phyloP scores from a whole-genome alignment of 2,888 invertebrate species.

The Steinernema hermaphroditum region DNA sequence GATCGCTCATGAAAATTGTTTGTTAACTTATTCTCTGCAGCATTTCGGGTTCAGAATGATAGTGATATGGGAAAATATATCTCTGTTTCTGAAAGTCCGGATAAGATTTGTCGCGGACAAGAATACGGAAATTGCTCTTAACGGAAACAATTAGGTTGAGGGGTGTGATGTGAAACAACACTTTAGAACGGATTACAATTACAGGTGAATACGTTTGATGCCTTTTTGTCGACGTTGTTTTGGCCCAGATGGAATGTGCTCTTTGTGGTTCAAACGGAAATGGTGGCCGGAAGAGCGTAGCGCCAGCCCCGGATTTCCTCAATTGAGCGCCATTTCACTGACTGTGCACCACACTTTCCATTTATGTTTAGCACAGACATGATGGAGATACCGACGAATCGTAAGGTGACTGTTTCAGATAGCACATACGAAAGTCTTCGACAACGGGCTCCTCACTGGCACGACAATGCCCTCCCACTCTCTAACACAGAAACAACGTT shows the following conservation, averaged over 20 bases:
- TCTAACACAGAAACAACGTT: background rate
- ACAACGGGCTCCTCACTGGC: slow-evolving; percentile 21
- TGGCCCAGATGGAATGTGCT: slow-evolving; percentile 6
- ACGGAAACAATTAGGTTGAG: too few species aligned
- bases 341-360: background rate
- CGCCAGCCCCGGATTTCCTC: slow-evolving; percentile 29
- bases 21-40: too few species aligned
- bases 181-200: too few species aligned
- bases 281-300: slow-evolving; percentile 14
- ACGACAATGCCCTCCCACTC: background rate
- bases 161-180: too few species aligned
- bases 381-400: background rate
- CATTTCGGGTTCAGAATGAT: too few species aligned
- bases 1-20: too few species aligned
- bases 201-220: background rate
- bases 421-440: slow-evolving; percentile 18
- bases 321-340: slow-evolving; percentile 27
- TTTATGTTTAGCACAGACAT: background rate
- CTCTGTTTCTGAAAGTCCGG: too few species aligned
- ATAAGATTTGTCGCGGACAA: too few species aligned
- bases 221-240: slow-evolving; percentile 14
- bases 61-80: too few species aligned
- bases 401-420: slow-evolving; percentile 1
- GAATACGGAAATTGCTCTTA: too few species aligned
- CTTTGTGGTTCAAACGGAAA: slow-evolving; percentile 25